phyloP scores from a whole-genome alignment of 2,888 invertebrate species.

The Meganola albula region DNA sequence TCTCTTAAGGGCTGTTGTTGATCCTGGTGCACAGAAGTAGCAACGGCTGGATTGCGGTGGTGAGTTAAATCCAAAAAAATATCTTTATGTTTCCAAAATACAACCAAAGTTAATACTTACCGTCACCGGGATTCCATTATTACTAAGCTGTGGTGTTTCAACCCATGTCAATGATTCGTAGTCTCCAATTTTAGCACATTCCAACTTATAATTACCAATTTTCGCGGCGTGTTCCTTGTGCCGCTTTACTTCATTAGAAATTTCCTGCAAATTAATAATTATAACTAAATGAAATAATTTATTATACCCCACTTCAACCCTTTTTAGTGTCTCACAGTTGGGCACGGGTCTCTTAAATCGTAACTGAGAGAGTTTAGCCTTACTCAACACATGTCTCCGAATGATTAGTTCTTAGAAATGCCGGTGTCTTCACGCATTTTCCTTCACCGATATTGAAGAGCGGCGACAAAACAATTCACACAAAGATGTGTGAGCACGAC shows the following conservation, averaged over 20 bases:
- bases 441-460: too few relatives aligned
- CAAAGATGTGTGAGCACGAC: too few relatives aligned
- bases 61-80: neutral
- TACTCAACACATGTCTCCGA: neutral
- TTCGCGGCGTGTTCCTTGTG: neutral
- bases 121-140: neutral
- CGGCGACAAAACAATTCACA: too few relatives aligned
- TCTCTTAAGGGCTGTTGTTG: neutral
- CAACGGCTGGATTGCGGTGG: neutral
- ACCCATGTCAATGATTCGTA: neutral
- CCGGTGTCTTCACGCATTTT: too few relatives aligned
- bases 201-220: neutral
- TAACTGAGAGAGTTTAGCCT: neutral
- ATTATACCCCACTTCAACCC: neutral
- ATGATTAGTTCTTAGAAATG: neutral
- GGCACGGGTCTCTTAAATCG: too few relatives aligned
- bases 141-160: neutral
- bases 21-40: neutral
- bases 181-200: neutral
- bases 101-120: neutral
- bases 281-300: neutral
- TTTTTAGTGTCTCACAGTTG: too few relatives aligned
- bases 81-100: neutral
- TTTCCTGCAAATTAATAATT: neutral
- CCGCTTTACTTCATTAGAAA: neutral